Evolutionary conservation across 2,888 invertebrate genomes (phyloP), one percentile per base, ranked within the genome.

Genomic region (Ecdyonurus torrentis): DNA sequence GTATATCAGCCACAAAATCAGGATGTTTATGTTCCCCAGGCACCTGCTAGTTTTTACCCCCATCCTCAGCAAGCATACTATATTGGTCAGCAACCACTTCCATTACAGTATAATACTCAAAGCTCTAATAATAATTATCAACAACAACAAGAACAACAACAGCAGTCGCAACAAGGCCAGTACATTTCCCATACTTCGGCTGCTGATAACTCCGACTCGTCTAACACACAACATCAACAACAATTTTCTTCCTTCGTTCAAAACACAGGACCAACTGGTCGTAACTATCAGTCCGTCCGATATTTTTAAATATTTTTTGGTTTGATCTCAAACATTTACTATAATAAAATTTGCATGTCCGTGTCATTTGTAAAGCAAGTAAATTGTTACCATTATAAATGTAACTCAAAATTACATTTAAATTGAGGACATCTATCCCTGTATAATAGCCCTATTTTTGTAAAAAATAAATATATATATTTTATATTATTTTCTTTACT

Each of bases 161-260:
- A 70, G 15, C 68, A 70, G 23, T 70, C 72, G 63, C 70, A 70
- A 61, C 71, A 70, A 52, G 70, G 70, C 53, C 72, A 72, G 62
- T 65, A 63, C 10, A 61, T 64, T 25, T 66, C 67, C 23, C 68
- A 67, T 37, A 62, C 61, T 60, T 50, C 70, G 67, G 25, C 63
- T 19, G 68, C 71, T 59, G 68, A 67, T 52, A 68, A 70, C 53
- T 65, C 68, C 63, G 69, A 71, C 58, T 70, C 72, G 59, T 65
- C 68, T 63, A 69, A 71, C 58, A 70, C 72, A 58, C 69, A 69
- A 25, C 67, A 67, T 55, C 69, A 71, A 23, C 71, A 69, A 53
- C 63, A 52, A 60, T 71, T 60, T 25, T 63, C 64, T 24, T 52
- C 69, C 60, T 37, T 37, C 37, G 15, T 37, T 10, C 37, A 37